A percentile compares a stretch with the other conserved stretches of the same genome.
Evolutionary conservation across 1,140 invertebrate genomes (phyloP).

Genomic region (Odontomachus brunneus): DNA sequence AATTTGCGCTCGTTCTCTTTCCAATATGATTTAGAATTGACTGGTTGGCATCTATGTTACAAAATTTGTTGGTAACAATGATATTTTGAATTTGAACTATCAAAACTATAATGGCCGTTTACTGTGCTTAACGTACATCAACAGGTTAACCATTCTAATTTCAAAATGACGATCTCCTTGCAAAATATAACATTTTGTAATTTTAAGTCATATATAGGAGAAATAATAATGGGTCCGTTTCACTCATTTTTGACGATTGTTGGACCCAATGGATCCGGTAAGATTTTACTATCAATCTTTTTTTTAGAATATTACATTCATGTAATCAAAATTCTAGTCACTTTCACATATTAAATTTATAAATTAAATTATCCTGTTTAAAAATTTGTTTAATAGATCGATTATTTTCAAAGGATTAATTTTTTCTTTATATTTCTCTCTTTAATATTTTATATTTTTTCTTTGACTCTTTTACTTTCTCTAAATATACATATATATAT

Average conservation of each 20-base stretch:
- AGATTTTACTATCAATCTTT: conserved; percentile 42
- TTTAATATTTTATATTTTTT: not conserved
- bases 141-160: too few species aligned
- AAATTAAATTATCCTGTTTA: too few species aligned
- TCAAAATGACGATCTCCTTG: conserved; percentile 84
- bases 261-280: conserved; percentile 98
- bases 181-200: conserved; percentile 97
- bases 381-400: too few species aligned
- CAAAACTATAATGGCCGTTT: not conserved
- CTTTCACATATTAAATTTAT: not conserved
- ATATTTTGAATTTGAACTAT: not conserved
- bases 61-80: not conserved
- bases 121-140: not conserved
- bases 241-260: conserved; percentile 97
- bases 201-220: conserved; percentile 98
- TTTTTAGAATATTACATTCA: not conserved
- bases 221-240: conserved; percentile 95
- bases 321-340: not conserved
- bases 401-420: too few species aligned
- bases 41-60: not conserved
- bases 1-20: too few species aligned
- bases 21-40: too few species aligned
- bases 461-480: not conserved
- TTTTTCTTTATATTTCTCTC: too few species aligned
- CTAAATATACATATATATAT: not conserved